Evolutionary conservation across 1,140 invertebrate genomes (phyloP).

Genomic region (Steinernema feltiae): DNA sequence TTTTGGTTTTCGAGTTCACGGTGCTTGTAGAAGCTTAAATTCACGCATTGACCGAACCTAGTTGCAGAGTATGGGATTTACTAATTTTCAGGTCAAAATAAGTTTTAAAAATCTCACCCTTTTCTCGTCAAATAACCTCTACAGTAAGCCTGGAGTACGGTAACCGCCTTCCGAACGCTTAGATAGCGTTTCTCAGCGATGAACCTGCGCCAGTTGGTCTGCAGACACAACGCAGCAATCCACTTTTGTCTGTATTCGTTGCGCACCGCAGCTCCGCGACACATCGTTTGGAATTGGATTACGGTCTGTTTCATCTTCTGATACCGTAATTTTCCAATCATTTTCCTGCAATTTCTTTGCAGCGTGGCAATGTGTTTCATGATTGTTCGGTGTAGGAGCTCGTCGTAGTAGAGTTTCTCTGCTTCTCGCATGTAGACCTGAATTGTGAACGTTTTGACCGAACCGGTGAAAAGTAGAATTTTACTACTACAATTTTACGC

Average conservation of each 20-base stretch:
- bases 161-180: conserved; percentile 64
- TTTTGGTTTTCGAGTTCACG: conserved; percentile 13
- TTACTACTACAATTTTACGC: too few relatives aligned
- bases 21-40: too few relatives aligned
- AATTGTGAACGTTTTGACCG: too few relatives aligned
- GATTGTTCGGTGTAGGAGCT: conserved; percentile 82
- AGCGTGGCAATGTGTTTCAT: conserved; percentile 83
- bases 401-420: conserved; percentile 86
- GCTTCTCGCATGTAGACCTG: conserved; percentile 81
- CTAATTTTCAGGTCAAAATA: too few relatives aligned
- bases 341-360: conserved; percentile 81
- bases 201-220: conserved; percentile 70
- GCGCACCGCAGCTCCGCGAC: conserved; percentile 59
- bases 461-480: too few relatives aligned
- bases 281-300: conserved; percentile 71
- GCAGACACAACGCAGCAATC: conserved; percentile 70
- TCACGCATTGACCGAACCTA: too few relatives aligned
- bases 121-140: conserved; percentile 43
- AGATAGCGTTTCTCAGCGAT: conserved; percentile 67
- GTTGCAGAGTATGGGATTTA: too few relatives aligned
- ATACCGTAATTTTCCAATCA: conserved; percentile 72
- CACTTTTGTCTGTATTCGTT: conserved; percentile 59
- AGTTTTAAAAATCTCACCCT: conserved; percentile 19
- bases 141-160: conserved; percentile 67
- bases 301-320: conserved; percentile 69